These are phyloP conservation scores for Spinibarbus caldwelli DNA, from an alignment of 2,797 vertebrate species.

Conservation along the genomic window DNA sequence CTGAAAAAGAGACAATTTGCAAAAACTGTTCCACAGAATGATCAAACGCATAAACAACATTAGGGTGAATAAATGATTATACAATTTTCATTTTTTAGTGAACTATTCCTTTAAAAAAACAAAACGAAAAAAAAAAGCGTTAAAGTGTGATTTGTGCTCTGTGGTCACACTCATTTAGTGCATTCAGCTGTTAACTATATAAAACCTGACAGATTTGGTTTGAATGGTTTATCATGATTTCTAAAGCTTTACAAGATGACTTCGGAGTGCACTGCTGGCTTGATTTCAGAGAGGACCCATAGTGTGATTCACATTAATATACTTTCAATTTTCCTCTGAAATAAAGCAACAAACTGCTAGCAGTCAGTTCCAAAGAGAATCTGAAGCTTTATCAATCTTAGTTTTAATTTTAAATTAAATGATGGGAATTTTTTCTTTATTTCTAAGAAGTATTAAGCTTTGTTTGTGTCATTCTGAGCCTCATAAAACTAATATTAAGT, in stretches of 20 bases:
- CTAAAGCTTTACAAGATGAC: slow-evolving; percentile 17
- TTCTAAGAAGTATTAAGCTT: neutral
- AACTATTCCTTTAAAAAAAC: neutral
- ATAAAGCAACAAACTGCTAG: slow-evolving; percentile 4
- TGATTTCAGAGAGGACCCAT: slow-evolving; percentile 31
- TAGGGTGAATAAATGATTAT: neutral
- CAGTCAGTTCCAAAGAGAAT: slow-evolving; percentile 19
- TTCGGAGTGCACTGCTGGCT: neutral
- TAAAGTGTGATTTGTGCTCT: slow-evolving; percentile 1
- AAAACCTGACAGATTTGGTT: slow-evolving; percentile 18
- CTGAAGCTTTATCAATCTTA: neutral
- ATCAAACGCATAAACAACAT: neutral
- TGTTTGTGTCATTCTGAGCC: neutral
- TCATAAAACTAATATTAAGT: slow-evolving; percentile 20
- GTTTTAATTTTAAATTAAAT: slow-evolving; percentile 15
- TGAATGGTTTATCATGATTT: slow-evolving; percentile 22
- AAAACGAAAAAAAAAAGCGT: neutral
- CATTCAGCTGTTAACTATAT: neutral
- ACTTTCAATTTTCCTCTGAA: neutral
- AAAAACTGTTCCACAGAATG: neutral
- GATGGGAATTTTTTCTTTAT: neutral
- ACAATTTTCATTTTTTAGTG: neutral
- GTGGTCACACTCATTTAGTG: neutral
- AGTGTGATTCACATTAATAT: slow-evolving; percentile 29
- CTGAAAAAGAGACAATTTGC: neutral